Conservation (phyloP, 2,797 vertebrate species). For the Anguilla obscura region DNA sequence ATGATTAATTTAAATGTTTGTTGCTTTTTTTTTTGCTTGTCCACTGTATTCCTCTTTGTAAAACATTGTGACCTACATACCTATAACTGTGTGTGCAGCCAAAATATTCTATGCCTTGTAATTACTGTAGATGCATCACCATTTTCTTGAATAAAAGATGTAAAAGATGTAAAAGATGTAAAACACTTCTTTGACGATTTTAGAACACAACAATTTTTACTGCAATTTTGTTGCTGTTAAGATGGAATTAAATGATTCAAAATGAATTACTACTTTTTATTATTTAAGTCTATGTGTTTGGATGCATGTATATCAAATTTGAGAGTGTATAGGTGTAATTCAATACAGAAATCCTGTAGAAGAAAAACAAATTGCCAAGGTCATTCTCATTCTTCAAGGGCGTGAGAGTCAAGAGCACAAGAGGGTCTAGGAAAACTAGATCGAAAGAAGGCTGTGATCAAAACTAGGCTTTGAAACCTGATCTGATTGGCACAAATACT, state of each 20-base stretch:
- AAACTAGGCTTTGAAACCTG: conserved; percentile 1
- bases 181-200: background rate
- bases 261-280: background rate
- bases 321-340: background rate
- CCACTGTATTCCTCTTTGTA: background rate
- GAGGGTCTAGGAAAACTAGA: background rate
- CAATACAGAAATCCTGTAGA: background rate
- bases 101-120: background rate
- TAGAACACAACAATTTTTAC: background rate
- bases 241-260: background rate
- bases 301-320: background rate
- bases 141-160: background rate
- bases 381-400: background rate
- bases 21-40: background rate
- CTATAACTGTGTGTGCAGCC: background rate
- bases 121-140: background rate
- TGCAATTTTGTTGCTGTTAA: too few relatives aligned
- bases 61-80: conserved; percentile 13
- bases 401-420: background rate
- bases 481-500: conserved; percentile 7
- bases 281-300: background rate
- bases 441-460: conserved; percentile 9
- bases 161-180: too few relatives aligned
- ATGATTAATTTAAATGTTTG: background rate
- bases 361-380: background rate